Conservation (phyloP, 1,140 invertebrate genomes). For the Macrostomum lignano region DNA sequence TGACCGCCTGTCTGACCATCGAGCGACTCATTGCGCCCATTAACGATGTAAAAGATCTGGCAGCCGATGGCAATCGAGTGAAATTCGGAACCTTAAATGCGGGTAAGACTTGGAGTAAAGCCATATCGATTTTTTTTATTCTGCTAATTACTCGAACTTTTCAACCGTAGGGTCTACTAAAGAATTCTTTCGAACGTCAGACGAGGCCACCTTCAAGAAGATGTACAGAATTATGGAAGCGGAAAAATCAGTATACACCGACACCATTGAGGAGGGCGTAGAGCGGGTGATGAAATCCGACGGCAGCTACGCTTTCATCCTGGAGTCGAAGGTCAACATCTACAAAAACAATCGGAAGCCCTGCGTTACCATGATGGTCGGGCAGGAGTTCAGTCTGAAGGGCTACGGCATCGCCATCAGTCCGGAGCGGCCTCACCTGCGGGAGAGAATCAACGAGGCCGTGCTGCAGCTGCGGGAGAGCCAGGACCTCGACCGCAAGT, state of each 20-base stretch:
- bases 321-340: constrained; percentile 75
- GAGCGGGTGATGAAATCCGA: constrained; percentile 36
- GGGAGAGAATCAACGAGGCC: constrained; percentile 62
- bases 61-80: constrained; percentile 45
- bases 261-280: constrained; percentile 49
- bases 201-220: constrained; percentile 36
- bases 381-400: constrained; percentile 60
- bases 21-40: constrained; percentile 46
- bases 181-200: constrained; percentile 42
- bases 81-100: constrained; percentile 55
- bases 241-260: constrained; percentile 47
- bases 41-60: constrained; percentile 43
- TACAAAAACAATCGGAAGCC: constrained; percentile 66
- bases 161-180: constrained; percentile 64
- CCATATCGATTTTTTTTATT: too few species aligned
- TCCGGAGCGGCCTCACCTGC: constrained; percentile 38
- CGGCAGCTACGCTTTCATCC: constrained; percentile 59
- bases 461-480: constrained; percentile 44
- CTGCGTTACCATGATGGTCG: constrained; percentile 71
- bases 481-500: background rate
- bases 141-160: too few species aligned
- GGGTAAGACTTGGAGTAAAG: too few species aligned
- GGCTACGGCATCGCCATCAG: constrained; percentile 73
- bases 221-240: constrained; percentile 70
- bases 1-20: constrained; percentile 25